phyloP scores from a whole-genome alignment of 2,113 vertebrate species.

The human region DNA sequence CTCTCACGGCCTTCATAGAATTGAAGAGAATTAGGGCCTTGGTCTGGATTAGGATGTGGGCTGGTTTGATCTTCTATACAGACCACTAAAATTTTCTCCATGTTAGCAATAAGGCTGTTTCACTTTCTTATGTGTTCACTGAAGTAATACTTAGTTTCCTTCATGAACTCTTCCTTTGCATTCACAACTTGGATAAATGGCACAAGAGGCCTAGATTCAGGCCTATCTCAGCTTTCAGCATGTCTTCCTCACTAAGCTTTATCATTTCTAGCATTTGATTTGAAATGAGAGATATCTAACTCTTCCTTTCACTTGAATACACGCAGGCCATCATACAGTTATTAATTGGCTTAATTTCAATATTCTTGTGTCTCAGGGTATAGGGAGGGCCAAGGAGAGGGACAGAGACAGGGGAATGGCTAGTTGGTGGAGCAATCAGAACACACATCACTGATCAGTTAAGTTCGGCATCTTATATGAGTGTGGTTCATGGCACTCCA shows the following conservation, averaged over 20 bases:
- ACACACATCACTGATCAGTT: not conserved
- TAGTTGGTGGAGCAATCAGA: not conserved
- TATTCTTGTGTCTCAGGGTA: not conserved
- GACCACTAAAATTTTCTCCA: not conserved
- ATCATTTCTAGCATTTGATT: not conserved
- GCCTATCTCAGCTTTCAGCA: not conserved
- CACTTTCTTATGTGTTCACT: not conserved
- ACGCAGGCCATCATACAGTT: not conserved
- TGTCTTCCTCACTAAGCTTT: not conserved
- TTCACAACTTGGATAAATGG: not conserved
- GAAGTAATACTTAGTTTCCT: not conserved
- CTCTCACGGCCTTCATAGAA: not conserved
- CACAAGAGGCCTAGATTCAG: not conserved
- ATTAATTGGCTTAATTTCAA: not conserved
- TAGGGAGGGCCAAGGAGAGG: not conserved
- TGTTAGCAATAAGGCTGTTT: not conserved
- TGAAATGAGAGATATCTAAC: not conserved
- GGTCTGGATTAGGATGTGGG: not conserved
- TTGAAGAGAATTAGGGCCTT: not conserved
- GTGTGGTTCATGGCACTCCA: not conserved
- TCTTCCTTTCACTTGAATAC: not conserved
- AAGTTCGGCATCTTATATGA: not conserved
- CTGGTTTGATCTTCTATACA: not conserved
- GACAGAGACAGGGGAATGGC: not conserved
- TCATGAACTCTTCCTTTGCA: not conserved